Evolutionary conservation across 2,113 vertebrate species (phyloP), one percentile per base, ranked within the genome.

Genomic region (Salvelinus sp.): DNA sequence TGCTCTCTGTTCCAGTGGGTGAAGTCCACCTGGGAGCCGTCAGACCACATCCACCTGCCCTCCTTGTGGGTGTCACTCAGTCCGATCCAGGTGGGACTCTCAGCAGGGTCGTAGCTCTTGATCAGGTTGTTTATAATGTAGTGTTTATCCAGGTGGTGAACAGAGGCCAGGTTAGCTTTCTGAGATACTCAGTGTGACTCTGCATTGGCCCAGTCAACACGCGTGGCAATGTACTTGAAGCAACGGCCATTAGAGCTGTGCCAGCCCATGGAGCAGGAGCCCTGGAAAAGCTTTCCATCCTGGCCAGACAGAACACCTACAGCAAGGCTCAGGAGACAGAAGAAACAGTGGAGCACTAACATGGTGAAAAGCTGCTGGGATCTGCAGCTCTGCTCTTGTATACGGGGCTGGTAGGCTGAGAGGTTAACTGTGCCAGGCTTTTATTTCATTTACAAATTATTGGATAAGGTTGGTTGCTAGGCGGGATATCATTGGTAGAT

Each of bases 1-100:
- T 76, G 23, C 2, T 48, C 50, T 6, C 3, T 2, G 20, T 68
- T 27, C 74, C 74, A 76, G 7, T 7, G 47, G 66, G 6, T 60
- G 66, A 44, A 69, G 54, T 38, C 54, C 38, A 69, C 20, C 60
- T 57, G 54, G 16, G 74, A 76, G 20, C 66, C 74, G 30, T 76
- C 75, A 25, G 68, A 62, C 54, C 54, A 76, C 22, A 70, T 47
- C 75, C 67, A 76, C 30, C n/a, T 48, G 6, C 68, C 54, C 22
- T 76, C 73, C 63, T 75, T 33, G 6, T 13, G 16, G 18, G 0
- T 23, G 73, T 75, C 63, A 6, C 33, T 50, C 23, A 50, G 16
- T 20, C 64, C 47, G 3, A 54, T 66, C 47, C 64, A 68, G 64
- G 64, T 54, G 10, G 3, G 13, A 20, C 33, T 50, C 16, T 75